These are phyloP conservation scores for Furcula furcula DNA, from an alignment of 2,888 invertebrate species.

Conservation along the genomic window DNA sequence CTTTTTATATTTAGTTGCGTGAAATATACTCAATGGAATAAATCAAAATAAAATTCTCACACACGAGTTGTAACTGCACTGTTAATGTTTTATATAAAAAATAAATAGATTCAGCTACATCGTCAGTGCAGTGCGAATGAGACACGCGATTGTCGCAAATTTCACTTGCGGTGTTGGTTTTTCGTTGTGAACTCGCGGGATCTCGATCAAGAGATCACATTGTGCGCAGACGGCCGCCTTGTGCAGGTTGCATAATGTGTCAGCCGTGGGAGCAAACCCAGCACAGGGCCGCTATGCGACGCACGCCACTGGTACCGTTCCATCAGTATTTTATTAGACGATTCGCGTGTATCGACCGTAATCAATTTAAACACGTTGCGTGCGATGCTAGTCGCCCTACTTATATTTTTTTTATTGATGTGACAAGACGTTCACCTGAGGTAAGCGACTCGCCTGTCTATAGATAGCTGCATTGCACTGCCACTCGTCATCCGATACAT, in stretches of 20 bases:
- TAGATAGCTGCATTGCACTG: too few relatives aligned
- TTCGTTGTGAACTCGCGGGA: constrained; percentile 56
- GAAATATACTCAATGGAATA: too few relatives aligned
- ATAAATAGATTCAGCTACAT: constrained; percentile 7
- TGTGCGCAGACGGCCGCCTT: constrained; percentile 55
- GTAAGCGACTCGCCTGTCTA: too few relatives aligned
- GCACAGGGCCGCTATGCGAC: constrained; percentile 71
- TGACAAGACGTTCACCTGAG: too few relatives aligned
- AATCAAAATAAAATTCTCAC: not conserved
- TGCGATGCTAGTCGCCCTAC: constrained; percentile 62
- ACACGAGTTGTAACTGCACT: not conserved
- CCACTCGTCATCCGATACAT: too few relatives aligned
- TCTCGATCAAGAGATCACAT: constrained; percentile 57
- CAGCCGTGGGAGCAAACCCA: constrained; percentile 69
- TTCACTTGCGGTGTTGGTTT: constrained; percentile 59
- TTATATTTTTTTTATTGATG: constrained; percentile 64
- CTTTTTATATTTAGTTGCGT: too few relatives aligned
- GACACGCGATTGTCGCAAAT: constrained; percentile 29
- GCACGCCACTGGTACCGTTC: constrained; percentile 78
- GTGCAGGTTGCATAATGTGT: constrained; percentile 74
- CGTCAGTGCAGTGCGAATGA: constrained; percentile 13
- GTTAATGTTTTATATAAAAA: not conserved
- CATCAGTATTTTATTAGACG: constrained; percentile 78
- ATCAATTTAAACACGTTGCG: constrained; percentile 66
- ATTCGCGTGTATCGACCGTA: constrained; percentile 74